phyloP scores from a whole-genome alignment of 1,140 invertebrate genomes.

The Drosophila malerkotliana region DNA sequence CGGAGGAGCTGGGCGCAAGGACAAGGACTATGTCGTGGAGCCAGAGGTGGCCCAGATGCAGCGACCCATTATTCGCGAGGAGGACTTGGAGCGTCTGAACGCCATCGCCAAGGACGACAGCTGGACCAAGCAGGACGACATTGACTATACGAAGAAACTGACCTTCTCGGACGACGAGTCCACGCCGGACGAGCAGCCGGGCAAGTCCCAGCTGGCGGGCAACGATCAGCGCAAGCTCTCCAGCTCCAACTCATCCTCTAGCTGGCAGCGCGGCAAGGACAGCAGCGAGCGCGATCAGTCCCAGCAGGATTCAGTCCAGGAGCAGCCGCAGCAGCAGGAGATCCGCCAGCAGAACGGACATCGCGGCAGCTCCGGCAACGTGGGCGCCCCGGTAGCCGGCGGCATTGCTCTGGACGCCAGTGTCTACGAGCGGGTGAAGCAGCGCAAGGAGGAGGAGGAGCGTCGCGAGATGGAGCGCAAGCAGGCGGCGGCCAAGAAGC shows the following conservation, averaged over 20 bases:
- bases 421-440: conserved; percentile 87
- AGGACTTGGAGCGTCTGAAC: conserved; percentile 95
- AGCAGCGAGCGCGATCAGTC: conserved; percentile 83
- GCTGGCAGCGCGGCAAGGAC: conserved; percentile 71
- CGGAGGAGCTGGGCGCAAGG: conserved; percentile 66
- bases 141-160: conserved; percentile 97
- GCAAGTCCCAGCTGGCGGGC: conserved; percentile 47
- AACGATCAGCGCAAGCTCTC: conserved; percentile 58
- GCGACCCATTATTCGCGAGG: conserved; percentile 95
- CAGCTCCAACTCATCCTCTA: conserved; percentile 51
- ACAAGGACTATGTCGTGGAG: conserved; percentile 79
- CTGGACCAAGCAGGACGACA: conserved; percentile 96
- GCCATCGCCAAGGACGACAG: conserved; percentile 94
- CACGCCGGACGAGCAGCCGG: conserved; percentile 83
- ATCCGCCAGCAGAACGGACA: conserved; percentile 81
- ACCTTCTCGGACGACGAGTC: conserved; percentile 96
- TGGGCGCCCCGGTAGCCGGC: conserved; percentile 39
- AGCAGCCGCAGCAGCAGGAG: conserved; percentile 63
- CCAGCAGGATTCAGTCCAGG: conserved; percentile 39
- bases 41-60: conserved; percentile 84
- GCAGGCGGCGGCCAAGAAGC: conserved; percentile 87
- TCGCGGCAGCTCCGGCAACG: conserved; percentile 67
- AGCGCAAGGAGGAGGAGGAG: conserved; percentile 89
- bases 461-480: conserved; percentile 87
- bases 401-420: conserved; percentile 76